Conservation (phyloP, 2,888 invertebrate genomes). For the Octonoba sinensis region DNA sequence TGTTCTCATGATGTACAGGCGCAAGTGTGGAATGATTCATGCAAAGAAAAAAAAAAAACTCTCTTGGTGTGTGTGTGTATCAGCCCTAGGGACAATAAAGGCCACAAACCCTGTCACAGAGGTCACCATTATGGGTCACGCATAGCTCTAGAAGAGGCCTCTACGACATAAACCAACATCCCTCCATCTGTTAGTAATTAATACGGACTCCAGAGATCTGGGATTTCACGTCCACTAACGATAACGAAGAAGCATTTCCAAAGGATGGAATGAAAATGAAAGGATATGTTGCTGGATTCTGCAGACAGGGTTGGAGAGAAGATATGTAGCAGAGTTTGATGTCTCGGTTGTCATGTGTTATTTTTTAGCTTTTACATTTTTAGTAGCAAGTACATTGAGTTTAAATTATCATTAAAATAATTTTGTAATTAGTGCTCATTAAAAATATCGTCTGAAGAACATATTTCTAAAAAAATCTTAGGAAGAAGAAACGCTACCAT, state of each 20-base stretch:
- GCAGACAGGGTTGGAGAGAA: too few relatives aligned
- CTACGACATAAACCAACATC: slow-evolving; percentile 5
- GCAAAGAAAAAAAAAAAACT: slow-evolving; percentile 25
- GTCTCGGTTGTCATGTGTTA: too few relatives aligned
- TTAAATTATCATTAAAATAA: too few relatives aligned
- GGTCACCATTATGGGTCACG: slow-evolving; percentile 51
- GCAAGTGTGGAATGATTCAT: slow-evolving; percentile 58
- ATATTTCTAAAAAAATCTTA: too few relatives aligned
- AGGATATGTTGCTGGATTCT: too few relatives aligned
- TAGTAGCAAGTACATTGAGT: too few relatives aligned
- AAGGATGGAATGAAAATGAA: neutral
- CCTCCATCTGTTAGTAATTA: slow-evolving; percentile 60
- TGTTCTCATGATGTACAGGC: slow-evolving; percentile 52
- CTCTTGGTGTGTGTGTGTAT: slow-evolving; percentile 28
- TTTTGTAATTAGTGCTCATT: too few relatives aligned
- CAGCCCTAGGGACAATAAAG: slow-evolving; percentile 59
- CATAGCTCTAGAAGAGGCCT: slow-evolving; percentile 42
- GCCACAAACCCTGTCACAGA: slow-evolving; percentile 54
- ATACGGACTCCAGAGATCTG: slow-evolving; percentile 47
- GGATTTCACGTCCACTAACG: slow-evolving; percentile 47
- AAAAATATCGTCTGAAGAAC: too few relatives aligned
- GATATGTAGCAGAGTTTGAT: too few relatives aligned
- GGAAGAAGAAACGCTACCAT: too few relatives aligned
- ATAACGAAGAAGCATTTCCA: neutral
- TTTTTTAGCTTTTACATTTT: too few relatives aligned